phyloP scores from a whole-genome alignment of 2,797 vertebrate species.

The Acanthurus leucopareius region DNA sequence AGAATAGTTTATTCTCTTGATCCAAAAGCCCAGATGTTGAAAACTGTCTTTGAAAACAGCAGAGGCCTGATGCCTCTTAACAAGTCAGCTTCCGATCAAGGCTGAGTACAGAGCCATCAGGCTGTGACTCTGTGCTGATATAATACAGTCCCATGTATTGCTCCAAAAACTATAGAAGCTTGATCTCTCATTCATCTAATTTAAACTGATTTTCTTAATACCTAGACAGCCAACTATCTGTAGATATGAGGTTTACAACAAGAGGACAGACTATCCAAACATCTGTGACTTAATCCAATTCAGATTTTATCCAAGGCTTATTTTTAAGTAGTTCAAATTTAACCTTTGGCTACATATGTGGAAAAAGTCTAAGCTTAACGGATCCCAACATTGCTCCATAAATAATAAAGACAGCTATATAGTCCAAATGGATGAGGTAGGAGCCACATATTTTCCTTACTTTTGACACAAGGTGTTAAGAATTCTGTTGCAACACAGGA shows the following conservation, averaged over 20 bases:
- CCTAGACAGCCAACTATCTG: neutral
- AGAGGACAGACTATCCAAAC: neutral
- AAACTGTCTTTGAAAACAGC: neutral
- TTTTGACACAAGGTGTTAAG: constrained; percentile 19
- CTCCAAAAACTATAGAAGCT: neutral
- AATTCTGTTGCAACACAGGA: constrained; percentile 34
- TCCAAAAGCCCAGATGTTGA: neutral
- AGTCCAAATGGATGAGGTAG: constrained; percentile 27
- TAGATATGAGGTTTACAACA: constrained; percentile 2
- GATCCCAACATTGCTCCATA: constrained; percentile 12
- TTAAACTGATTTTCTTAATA: neutral
- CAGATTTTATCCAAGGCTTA: neutral
- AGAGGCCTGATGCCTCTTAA: neutral
- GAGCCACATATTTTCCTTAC: constrained; percentile 28
- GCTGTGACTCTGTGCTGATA: neutral
- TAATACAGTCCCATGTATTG: neutral
- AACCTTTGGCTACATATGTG: constrained; percentile 3
- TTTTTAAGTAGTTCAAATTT: constrained; percentile 9
- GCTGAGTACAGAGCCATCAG: neutral
- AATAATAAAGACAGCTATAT: constrained; percentile 13
- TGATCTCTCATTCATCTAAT: neutral
- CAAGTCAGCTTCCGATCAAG: neutral
- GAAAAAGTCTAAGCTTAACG: neutral
- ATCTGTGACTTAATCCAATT: neutral
- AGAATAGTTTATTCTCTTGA: neutral